phyloP scores from a whole-genome alignment of 2,888 invertebrate species.

The Chorisops tibialis region DNA sequence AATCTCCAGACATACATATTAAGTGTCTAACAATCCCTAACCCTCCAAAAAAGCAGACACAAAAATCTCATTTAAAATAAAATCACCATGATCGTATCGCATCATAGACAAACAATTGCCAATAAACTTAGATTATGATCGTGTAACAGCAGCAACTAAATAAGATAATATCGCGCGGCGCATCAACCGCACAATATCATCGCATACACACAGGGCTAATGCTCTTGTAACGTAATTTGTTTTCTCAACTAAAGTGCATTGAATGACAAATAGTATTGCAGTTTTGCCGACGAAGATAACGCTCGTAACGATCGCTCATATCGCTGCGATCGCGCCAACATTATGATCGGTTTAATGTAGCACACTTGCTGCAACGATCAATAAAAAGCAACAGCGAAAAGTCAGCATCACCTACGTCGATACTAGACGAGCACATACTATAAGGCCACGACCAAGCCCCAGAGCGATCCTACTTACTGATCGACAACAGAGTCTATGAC shows the following conservation, averaged over 20 bases:
- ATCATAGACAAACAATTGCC: slow-evolving; percentile 13
- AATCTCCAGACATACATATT: too few species aligned
- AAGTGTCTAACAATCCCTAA: too few species aligned
- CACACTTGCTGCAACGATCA: slow-evolving; percentile 3
- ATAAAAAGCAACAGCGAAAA: too few species aligned
- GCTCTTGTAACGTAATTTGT: slow-evolving; percentile 16
- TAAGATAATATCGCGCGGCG: slow-evolving; percentile 16
- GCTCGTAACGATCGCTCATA: slow-evolving; percentile 8
- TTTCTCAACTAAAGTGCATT: slow-evolving; percentile 13
- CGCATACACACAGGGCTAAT: background rate
- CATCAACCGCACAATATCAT: slow-evolving; percentile 10
- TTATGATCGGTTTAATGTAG: slow-evolving; percentile 7
- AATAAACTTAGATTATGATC: slow-evolving; percentile 13
- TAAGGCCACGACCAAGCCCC: background rate
- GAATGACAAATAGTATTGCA: slow-evolving; percentile 18
- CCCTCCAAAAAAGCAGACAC: too few species aligned
- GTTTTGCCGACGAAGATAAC: background rate
- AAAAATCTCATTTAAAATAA: too few species aligned
- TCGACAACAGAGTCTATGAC: background rate
- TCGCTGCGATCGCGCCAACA: slow-evolving; percentile 1
- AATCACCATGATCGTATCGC: too few species aligned
- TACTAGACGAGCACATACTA: background rate
- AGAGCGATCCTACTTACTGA: background rate
- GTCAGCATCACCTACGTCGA: too few species aligned
- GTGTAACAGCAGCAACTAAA: slow-evolving; percentile 2